Conservation (phyloP, 2,797 vertebrate species). For the Platalea minor region DNA sequence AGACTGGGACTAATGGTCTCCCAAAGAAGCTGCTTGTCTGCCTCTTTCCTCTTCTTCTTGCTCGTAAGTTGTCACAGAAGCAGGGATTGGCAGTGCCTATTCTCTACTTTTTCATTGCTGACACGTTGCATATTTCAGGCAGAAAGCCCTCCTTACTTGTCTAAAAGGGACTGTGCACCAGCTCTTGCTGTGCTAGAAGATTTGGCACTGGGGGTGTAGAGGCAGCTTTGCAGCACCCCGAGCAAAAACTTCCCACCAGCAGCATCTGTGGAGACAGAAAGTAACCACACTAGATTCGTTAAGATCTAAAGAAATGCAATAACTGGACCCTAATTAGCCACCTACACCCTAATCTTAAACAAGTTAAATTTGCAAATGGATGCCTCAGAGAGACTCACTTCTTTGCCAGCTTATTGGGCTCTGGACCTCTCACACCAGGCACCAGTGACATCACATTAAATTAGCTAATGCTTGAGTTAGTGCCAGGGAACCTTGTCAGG, state of each 20-base stretch:
- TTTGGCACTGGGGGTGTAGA: accelerated
- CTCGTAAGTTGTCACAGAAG: not conserved
- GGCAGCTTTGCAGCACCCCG: not conserved
- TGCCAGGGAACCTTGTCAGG: not conserved
- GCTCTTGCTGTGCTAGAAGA: not conserved
- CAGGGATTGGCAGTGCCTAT: not conserved
- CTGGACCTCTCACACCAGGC: not conserved
- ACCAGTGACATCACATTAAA: accelerated
- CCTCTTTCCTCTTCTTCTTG: not conserved
- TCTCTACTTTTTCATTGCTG: not conserved
- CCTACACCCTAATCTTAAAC: not conserved
- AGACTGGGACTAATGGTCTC: not conserved
- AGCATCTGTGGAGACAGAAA: not conserved
- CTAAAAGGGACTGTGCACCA: not conserved
- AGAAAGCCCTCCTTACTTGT: not conserved
- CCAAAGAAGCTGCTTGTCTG: not conserved
- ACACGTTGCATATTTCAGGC: not conserved
- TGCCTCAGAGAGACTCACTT: not conserved
- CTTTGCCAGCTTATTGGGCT: not conserved
- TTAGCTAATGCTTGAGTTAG: not conserved
- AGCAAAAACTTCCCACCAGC: not conserved
- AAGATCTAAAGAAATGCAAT: not conserved
- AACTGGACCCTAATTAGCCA: not conserved
- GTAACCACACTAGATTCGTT: not conserved
- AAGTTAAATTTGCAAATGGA: not conserved